Conservation (phyloP, 2,113 vertebrate genomes). For the Sinocyclocheilus anshuiensis region DNA sequence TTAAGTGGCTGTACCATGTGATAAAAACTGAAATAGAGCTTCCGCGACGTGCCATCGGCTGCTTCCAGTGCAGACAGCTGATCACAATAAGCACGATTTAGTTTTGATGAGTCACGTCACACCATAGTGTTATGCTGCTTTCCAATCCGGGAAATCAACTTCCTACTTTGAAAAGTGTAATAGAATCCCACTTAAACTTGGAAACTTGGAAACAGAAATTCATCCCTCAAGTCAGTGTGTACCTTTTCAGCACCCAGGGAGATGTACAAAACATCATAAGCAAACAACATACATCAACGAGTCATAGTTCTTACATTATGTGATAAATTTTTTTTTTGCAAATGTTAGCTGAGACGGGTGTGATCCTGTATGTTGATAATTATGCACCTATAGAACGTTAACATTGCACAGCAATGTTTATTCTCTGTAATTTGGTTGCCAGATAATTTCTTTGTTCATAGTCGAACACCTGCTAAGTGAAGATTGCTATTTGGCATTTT, state of each 20-base stretch:
- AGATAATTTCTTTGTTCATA: not conserved
- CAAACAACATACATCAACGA: not conserved
- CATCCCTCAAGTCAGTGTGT: not conserved
- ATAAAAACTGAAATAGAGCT: not conserved
- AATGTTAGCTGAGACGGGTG: not conserved
- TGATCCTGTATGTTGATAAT: not conserved
- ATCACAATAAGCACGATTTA: not conserved
- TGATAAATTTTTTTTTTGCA: not conserved
- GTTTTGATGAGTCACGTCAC: not conserved
- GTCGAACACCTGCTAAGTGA: not conserved
- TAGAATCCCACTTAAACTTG: not conserved
- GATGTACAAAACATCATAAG: not conserved
- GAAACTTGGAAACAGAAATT: not conserved
- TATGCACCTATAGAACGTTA: not conserved
- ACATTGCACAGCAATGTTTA: not conserved
- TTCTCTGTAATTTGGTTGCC: not conserved
- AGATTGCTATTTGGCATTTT: not conserved
- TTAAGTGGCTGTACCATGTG: not conserved
- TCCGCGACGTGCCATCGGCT: not conserved
- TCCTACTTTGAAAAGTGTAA: not conserved
- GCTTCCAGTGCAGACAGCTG: not conserved
- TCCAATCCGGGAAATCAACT: not conserved
- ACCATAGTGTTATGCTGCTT: not conserved
- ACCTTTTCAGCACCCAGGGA: not conserved
- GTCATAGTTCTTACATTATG: not conserved